Evolutionary conservation across 2,113 vertebrate genomes (phyloP).

Genomic region (Edolisoma coerulescens): DNA sequence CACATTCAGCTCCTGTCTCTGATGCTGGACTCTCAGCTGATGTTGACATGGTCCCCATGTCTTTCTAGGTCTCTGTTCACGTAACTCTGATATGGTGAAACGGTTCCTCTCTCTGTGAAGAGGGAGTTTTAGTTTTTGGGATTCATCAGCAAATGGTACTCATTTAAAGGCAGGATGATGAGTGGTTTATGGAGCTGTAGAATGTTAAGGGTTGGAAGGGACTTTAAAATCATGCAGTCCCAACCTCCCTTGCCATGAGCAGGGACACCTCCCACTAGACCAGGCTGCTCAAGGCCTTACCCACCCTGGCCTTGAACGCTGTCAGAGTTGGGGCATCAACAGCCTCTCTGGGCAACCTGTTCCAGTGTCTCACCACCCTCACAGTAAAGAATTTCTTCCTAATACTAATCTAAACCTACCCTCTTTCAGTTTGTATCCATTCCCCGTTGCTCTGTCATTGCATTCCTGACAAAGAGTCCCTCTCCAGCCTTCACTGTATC

Average conservation of each 20-base stretch:
- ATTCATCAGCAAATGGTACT: background rate
- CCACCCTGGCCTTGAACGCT: background rate
- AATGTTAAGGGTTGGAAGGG: background rate
- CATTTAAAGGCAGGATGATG: background rate
- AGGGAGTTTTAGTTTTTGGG: background rate
- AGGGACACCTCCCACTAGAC: background rate
- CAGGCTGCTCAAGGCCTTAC: background rate
- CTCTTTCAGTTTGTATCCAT: background rate
- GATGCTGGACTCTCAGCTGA: background rate
- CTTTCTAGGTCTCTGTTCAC: background rate
- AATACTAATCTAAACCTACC: background rate
- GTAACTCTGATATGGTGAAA: background rate
- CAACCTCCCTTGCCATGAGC: background rate
- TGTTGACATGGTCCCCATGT: background rate
- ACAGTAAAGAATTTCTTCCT: background rate
- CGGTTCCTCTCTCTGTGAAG: background rate
- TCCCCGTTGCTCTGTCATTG: background rate
- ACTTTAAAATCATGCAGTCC: background rate
- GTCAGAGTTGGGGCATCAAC: background rate
- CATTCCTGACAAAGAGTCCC: background rate
- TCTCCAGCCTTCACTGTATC: background rate
- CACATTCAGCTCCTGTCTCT: background rate
- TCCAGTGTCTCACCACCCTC: background rate
- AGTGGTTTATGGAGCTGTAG: background rate
- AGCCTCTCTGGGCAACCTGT: fast-evolving